These are phyloP conservation scores for Aplocera efformata DNA, from an alignment of 2,888 invertebrate species.

Conservation along the genomic window DNA sequence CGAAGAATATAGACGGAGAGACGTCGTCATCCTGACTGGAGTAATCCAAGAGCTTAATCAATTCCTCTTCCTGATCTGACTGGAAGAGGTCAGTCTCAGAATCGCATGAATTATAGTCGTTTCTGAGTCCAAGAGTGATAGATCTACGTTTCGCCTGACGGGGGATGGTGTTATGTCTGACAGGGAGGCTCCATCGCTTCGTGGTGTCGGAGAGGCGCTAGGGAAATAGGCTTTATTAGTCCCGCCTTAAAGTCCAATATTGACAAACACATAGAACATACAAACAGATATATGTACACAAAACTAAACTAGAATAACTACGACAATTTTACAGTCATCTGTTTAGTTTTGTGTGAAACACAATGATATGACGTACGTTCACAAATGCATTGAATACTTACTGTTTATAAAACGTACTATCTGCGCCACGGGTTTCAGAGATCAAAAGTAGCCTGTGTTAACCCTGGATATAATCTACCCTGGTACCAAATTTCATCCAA, in stretches of 20 bases:
- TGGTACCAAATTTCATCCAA: too few relatives aligned
- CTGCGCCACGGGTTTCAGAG: too few relatives aligned
- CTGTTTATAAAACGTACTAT: too few relatives aligned
- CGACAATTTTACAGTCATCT: too few relatives aligned
- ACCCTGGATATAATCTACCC: too few relatives aligned
- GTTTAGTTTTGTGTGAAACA: conserved; percentile 11
- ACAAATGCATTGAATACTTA: conserved; percentile 3
- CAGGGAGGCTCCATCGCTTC: conserved; percentile 73
- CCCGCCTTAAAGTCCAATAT: conserved; percentile 54
- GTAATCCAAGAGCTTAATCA: conserved; percentile 86
- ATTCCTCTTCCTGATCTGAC: conserved; percentile 89
- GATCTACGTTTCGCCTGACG: conserved; percentile 52
- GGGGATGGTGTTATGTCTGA: conserved; percentile 54
- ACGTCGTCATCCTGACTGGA: conserved; percentile 83
- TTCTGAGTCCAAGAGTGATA: conserved; percentile 38
- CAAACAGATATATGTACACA: conserved; percentile 22
- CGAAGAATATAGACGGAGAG: conserved; percentile 68
- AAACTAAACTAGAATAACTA: conserved; percentile 4
- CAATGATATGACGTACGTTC: conserved; percentile 1
- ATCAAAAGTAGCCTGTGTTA: too few relatives aligned
- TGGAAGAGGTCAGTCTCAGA: conserved; percentile 88
- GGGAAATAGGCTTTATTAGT: conserved; percentile 40
- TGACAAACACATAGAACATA: conserved; percentile 39
- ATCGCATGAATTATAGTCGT: conserved; percentile 73
- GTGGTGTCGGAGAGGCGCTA: conserved; percentile 68